These are phyloP conservation scores for Conistra vaccinii DNA, from an alignment of 2,888 invertebrate species.

Conservation along the genomic window DNA sequence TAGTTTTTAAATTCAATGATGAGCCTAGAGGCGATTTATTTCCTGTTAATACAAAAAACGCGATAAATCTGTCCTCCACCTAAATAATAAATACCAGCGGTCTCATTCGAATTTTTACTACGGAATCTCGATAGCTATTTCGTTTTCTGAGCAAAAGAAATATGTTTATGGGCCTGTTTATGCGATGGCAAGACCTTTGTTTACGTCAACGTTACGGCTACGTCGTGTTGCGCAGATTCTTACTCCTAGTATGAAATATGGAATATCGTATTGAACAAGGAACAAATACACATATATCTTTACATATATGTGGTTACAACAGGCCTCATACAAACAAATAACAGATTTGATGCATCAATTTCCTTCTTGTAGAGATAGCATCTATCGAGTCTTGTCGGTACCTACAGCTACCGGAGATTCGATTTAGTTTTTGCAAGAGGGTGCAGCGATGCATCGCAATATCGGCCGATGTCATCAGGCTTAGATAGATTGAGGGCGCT, in stretches of 20 bases:
- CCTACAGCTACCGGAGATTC: conserved; percentile 70
- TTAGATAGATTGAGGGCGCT: conserved; percentile 74
- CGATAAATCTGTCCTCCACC: conserved; percentile 65
- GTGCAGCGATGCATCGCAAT: conserved; percentile 76
- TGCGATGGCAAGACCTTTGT: conserved; percentile 66
- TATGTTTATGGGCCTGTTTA: conserved; percentile 70
- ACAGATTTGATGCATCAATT: conserved; percentile 45
- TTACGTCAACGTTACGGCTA: conserved; percentile 63
- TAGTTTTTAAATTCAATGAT: conserved; percentile 30
- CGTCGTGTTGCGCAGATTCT: conserved; percentile 51
- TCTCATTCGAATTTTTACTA: conserved; percentile 68
- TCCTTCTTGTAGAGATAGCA: conserved; percentile 41
- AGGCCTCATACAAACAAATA: conserved; percentile 46
- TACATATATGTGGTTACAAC: conserved; percentile 23
- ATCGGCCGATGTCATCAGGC: conserved; percentile 73
- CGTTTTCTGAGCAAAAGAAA: conserved; percentile 67
- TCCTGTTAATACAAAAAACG: conserved; percentile 47
- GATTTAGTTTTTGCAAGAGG: conserved; percentile 81
- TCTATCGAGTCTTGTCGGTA: conserved; percentile 50
- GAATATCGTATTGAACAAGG: conserved; percentile 46
- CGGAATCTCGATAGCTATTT: conserved; percentile 65
- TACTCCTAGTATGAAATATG: conserved; percentile 38
- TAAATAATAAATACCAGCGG: conserved; percentile 69
- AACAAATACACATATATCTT: conserved; percentile 39
- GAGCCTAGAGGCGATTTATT: conserved; percentile 29